Percentiles rank a stretch among this genome's conserved stretches.
Conservation (phyloP, 35 echinoderm and acorn worm species). For the Amphiura filiformis region DNA sequence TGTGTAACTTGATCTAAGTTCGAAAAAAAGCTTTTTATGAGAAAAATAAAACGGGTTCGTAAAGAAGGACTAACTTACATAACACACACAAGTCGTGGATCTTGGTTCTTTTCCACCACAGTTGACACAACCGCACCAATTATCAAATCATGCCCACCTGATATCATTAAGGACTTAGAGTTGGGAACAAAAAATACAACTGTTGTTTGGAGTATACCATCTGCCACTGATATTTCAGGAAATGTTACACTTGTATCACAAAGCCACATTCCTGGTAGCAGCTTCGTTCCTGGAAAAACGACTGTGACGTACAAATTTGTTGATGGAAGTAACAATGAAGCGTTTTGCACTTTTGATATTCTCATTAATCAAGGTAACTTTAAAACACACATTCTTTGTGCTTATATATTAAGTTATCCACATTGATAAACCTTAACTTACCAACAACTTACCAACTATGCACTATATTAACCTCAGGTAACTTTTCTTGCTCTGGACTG, state of each 20-base stretch:
- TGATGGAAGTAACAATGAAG: slow-evolving; percentile 60
- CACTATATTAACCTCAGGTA: no score
- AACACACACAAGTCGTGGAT: neutral
- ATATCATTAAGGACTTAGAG: neutral
- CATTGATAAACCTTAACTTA: no score
- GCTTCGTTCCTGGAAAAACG: slow-evolving; percentile 51
- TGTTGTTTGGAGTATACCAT: slow-evolving; percentile 40
- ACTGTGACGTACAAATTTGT: slow-evolving; percentile 59
- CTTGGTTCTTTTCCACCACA: neutral
- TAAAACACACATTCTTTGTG: no score
- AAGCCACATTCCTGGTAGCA: slow-evolving; percentile 43
- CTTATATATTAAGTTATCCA: no score
- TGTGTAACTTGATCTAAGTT: neutral
- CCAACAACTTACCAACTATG: no score
- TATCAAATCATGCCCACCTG: slow-evolving; percentile 14
- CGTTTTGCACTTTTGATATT: slow-evolving; percentile 48
- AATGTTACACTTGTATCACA: neutral
- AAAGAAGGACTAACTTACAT: neutral
- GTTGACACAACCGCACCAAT: slow-evolving; percentile 30
- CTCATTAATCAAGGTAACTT: slow-evolving; percentile 38
- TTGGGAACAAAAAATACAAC: neutral
- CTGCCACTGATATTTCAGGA: slow-evolving; percentile 74
- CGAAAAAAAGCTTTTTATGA: neutral
- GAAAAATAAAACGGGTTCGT: neutral
- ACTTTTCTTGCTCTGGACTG: no score